phyloP scores from a whole-genome alignment of 2,888 invertebrate species.

The Dysmachus trigonus region DNA sequence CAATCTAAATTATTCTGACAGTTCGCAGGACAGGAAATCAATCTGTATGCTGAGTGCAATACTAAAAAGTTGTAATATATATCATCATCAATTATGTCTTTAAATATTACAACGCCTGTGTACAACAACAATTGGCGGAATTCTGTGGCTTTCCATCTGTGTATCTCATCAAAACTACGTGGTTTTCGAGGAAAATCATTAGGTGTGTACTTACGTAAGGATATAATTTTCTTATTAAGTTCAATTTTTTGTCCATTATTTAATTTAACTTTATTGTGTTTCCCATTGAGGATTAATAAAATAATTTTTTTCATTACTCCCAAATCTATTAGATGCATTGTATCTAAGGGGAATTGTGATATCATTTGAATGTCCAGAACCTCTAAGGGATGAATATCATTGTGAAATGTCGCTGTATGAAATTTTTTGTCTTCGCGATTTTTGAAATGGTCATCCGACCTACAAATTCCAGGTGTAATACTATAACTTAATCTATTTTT shows the following conservation, averaged over 20 bases:
- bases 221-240: constrained; percentile 14
- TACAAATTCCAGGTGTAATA: no score
- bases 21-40: constrained; percentile 25
- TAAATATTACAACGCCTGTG: constrained; percentile 47
- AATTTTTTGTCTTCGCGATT: no score
- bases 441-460: no score
- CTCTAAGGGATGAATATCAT: neutral
- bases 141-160: constrained; percentile 48
- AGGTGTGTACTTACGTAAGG: neutral
- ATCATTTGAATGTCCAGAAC: neutral
- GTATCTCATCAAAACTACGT: constrained; percentile 47
- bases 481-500: no score
- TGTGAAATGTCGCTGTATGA: no score
- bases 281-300: neutral
- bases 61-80: constrained; percentile 45
- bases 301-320: neutral
- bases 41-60: constrained; percentile 32
- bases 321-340: neutral
- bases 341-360: neutral
- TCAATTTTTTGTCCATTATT: neutral
- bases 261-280: neutral
- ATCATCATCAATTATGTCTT: constrained; percentile 48
- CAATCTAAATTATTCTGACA: constrained; percentile 34
- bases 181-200: constrained; percentile 48
- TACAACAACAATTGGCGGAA: constrained; percentile 45